Percentiles rank a stretch among this genome's conserved stretches.
Evolutionary conservation across 2,113 vertebrate genomes (phyloP).

Genomic region (Aspiorhynchus laticeps): DNA sequence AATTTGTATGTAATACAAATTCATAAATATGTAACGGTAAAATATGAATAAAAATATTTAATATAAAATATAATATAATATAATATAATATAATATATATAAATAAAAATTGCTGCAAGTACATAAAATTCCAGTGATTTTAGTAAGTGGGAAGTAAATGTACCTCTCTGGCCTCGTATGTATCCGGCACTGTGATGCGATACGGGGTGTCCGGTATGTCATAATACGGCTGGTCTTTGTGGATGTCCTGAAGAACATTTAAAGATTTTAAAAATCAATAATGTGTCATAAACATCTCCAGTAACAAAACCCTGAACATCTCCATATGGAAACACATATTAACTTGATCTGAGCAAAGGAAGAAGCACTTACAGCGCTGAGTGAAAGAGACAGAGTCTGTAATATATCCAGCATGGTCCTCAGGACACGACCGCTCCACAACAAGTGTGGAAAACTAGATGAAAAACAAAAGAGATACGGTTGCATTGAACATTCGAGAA

Average conservation of each 20-base stretch:
- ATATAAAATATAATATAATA: not conserved
- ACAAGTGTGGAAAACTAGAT: conserved; percentile 90
- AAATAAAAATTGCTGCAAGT: not conserved
- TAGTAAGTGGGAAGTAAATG: not conserved
- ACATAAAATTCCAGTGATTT: not conserved
- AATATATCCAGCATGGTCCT: conserved; percentile 98
- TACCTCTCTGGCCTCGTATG: conserved; percentile 94
- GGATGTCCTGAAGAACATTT: conserved; percentile 85
- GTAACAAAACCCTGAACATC: not conserved
- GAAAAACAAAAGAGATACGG: not conserved
- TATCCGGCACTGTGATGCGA: conserved; percentile 95
- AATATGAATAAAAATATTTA: not conserved
- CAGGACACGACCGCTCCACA: conserved; percentile 96
- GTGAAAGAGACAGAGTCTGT: conserved; percentile 94
- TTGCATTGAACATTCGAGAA: not conserved
- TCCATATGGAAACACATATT: not conserved
- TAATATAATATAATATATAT: not conserved
- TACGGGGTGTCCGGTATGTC: conserved; percentile 95
- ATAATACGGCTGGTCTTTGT: conserved; percentile 98
- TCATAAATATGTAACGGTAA: no score
- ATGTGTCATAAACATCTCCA: not conserved
- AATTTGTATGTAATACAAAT: no score
- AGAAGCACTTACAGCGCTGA: conserved; percentile 86
- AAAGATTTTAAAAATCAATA: not conserved
- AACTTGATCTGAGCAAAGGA: not conserved